Base-by-base conservation (phyloP, 2,888 invertebrate genomes). In the Drosophila kanekoi region DNA sequence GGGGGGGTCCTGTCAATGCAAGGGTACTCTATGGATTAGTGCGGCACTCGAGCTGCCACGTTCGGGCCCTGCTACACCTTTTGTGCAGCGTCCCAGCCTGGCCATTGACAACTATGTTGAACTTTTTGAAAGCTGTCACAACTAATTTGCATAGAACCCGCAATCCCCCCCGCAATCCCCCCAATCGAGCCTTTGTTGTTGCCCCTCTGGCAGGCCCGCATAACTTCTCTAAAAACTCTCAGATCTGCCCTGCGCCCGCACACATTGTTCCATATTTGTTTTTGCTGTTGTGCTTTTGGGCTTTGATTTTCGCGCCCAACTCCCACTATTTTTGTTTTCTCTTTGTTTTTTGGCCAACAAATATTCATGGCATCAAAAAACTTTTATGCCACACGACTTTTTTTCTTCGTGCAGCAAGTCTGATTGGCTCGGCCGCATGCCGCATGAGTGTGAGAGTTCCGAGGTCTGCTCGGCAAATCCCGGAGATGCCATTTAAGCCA, bases 71-170 rank as follows among this genome's bases (percentile, higher is more conserved):
- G 35, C 4, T 3, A 9, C 33, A 14, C 8, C 41, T 49, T 33
- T 40, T 14, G n/a, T 49, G 18, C 33, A 18, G 40, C 40, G 14
- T 10, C 9, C 40, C 40, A 40, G 16, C 40, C 38, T 54, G 52
- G 40, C 47, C 67, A 87, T 82, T 69, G 86, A 82, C 83, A 83
- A 82, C 86, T 81, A 69, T 82, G 87, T 71, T 82, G 74, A 83
- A 86, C 83, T 83, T 86, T 83, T 79, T 81, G 84, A 84, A 81
- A 84, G 84, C 84, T 88, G 84, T 89, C 84, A 87, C 84, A 85
- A 85, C 89, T 85, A 84, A 85, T 85, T 85, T 85, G 89, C 84
- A 85, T 85, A 81, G 57, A 65, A 48, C 60, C 33, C 45, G 11
- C 37, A 43, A n/a, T 32, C 44, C 49, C 23, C 28, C 60, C 33